A percentile compares a stretch with the other conserved stretches of the same genome.
phyloP scores from a whole-genome alignment of 1,140 invertebrate genomes.

The Halesus radiatus region DNA sequence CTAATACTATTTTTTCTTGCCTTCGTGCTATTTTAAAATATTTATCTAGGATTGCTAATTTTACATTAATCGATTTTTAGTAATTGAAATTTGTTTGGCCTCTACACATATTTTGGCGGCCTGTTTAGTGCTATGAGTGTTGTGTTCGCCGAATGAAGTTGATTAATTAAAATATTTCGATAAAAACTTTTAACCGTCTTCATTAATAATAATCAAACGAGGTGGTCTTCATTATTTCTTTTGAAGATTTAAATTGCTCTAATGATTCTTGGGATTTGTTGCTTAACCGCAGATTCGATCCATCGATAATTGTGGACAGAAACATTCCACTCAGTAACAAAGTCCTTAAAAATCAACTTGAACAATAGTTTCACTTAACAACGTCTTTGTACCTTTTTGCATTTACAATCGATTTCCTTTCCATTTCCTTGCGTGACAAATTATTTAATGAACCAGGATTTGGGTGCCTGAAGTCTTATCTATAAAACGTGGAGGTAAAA shows the following conservation, averaged over 20 bases:
- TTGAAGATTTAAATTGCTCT: constrained; percentile 34
- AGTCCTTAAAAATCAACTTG: not conserved
- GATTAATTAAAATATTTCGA: not conserved
- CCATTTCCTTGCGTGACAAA: not conserved
- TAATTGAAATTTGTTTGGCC: too few relatives aligned
- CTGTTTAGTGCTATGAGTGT: too few relatives aligned
- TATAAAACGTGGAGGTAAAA: not conserved
- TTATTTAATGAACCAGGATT: constrained; percentile 7
- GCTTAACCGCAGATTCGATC: not conserved
- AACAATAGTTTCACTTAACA: not conserved
- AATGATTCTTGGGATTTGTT: constrained; percentile 33
- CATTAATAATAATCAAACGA: constrained; percentile 31
- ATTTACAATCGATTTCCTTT: not conserved
- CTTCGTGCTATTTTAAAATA: too few relatives aligned
- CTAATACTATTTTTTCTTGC: too few relatives aligned
- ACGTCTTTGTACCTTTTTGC: not conserved
- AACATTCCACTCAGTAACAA: not conserved
- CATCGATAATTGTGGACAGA: not conserved
- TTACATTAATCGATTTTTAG: too few relatives aligned
- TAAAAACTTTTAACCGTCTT: constrained; percentile 31
- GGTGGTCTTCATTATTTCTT: constrained; percentile 27
- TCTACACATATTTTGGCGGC: too few relatives aligned
- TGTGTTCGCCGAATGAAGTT: too few relatives aligned
- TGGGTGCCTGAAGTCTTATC: not conserved
- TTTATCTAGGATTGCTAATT: too few relatives aligned